Conservation (phyloP, 2,888 invertebrate genomes). For the Diarsia rubi region DNA sequence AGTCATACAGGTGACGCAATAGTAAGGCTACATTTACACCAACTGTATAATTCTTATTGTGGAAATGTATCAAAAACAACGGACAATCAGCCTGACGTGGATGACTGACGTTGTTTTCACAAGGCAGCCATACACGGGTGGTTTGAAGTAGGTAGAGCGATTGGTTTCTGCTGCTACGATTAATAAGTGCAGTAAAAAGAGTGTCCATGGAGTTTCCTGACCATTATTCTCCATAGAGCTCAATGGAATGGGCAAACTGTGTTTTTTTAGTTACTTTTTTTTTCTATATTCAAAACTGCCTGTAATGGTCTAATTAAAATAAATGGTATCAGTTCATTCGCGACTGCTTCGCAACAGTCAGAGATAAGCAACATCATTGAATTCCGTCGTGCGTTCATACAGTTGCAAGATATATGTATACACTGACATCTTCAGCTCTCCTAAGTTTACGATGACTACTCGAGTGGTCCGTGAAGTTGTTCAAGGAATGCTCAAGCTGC, state of each 20-base stretch:
- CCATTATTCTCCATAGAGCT: too few species aligned
- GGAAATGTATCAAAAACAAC: slow-evolving; percentile 2
- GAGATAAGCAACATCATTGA: not conserved
- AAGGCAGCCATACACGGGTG: not conserved
- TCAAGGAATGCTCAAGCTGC: not conserved
- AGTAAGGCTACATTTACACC: not conserved
- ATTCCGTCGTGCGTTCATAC: not conserved
- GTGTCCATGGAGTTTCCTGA: too few species aligned
- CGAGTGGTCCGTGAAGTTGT: not conserved
- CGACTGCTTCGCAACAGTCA: not conserved
- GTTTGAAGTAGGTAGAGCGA: not conserved
- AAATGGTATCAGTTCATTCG: too few species aligned
- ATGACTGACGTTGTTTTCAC: not conserved
- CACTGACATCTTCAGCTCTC: not conserved
- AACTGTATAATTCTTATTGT: not conserved
- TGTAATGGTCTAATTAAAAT: too few species aligned
- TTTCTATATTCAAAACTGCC: too few species aligned
- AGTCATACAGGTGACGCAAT: slow-evolving; percentile 13
- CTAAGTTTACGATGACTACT: too few species aligned
- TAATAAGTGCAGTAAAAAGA: not conserved
- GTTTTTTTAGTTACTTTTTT: too few species aligned
- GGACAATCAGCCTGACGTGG: not conserved
- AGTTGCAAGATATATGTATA: not conserved
- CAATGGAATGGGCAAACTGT: too few species aligned
- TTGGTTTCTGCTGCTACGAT: not conserved